Percentiles rank a stretch among this genome's conserved stretches.
Evolutionary conservation across 2,113 vertebrate species (phyloP).

Genomic region (Pionites leucogaster): DNA sequence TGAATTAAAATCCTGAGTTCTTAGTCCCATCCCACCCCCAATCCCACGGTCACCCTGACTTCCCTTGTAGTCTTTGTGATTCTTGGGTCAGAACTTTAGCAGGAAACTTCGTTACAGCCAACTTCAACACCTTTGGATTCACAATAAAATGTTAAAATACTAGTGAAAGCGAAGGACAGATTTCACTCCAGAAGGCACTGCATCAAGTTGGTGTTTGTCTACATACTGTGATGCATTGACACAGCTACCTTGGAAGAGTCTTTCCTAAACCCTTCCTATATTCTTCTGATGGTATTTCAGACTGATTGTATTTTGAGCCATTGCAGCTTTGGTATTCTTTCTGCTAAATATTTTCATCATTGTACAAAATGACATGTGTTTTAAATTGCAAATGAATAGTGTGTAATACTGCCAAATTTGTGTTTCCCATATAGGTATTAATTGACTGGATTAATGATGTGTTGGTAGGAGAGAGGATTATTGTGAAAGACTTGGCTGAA

Average conservation of each 20-base stretch:
- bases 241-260: not conserved
- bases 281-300: not conserved
- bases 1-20: not conserved
- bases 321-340: not conserved
- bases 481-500: conserved; percentile 89
- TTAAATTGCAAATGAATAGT: conserved; percentile 51
- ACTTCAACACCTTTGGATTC: not conserved
- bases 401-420: conserved; percentile 47
- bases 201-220: not conserved
- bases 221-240: not conserved
- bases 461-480: conserved; percentile 89
- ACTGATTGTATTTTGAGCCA: not conserved
- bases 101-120: not conserved
- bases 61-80: not conserved
- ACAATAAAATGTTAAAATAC: not conserved
- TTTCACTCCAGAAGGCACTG: not conserved
- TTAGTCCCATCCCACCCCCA: not conserved
- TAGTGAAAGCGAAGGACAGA: not conserved
- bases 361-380: conserved; percentile 17
- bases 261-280: not conserved
- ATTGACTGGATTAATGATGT: conserved; percentile 94
- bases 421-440: conserved; percentile 78
- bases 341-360: not conserved
- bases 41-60: not conserved
- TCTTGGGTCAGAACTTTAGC: not conserved